These are phyloP conservation scores for Ceratina calcarata DNA, from an alignment of 1,140 invertebrate genomes.

Conservation along the genomic window DNA sequence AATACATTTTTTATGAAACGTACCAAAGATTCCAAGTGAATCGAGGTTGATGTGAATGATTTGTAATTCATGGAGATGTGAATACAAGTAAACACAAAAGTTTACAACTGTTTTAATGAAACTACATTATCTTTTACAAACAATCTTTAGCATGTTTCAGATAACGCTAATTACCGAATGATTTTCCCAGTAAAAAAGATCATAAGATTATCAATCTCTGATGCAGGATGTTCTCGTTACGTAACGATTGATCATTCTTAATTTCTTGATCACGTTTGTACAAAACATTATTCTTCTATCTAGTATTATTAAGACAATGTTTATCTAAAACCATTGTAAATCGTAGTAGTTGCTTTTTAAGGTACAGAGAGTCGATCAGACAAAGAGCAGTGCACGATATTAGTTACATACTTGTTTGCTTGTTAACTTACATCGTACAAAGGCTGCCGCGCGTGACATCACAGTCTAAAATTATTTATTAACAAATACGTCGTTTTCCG, in stretches of 20 bases:
- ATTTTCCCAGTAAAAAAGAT: background rate
- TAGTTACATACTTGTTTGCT: background rate
- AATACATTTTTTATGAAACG: too few relatives aligned
- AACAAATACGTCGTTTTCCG: slow-evolving; percentile 38
- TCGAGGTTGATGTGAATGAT: background rate
- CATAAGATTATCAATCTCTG: background rate
- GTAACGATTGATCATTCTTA: background rate
- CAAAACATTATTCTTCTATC: background rate
- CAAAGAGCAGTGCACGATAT: slow-evolving; percentile 22
- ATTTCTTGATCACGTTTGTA: background rate
- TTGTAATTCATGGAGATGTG: background rate
- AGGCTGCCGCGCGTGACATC: slow-evolving; percentile 46
- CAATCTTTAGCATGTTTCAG: background rate
- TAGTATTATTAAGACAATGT: slow-evolving; percentile 7
- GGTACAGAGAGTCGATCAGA: background rate
- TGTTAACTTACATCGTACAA: background rate
- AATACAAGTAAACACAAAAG: too few relatives aligned
- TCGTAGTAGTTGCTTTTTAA: too few relatives aligned
- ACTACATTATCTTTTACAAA: too few relatives aligned
- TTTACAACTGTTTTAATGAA: too few relatives aligned
- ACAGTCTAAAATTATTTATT: slow-evolving; percentile 52
- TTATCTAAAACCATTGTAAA: background rate
- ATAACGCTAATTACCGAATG: background rate
- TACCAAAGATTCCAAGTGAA: too few relatives aligned
- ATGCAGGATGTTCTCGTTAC: background rate